Conservation (phyloP, 1,140 invertebrate species). For the Drosophila sechellia region DNA sequence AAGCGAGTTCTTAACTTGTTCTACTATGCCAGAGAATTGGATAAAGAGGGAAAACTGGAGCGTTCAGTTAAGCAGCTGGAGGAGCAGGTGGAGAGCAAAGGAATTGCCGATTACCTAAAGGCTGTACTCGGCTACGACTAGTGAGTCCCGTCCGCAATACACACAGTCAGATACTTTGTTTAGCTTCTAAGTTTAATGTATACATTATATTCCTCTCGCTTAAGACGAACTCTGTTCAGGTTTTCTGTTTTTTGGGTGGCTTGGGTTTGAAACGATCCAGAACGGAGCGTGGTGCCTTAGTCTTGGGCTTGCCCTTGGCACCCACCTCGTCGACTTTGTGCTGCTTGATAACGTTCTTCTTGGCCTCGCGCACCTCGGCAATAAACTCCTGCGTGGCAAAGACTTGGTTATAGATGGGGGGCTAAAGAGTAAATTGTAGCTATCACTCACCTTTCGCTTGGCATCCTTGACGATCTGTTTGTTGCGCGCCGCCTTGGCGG, state of each 20-base stretch:
- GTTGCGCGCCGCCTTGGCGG: constrained; percentile 89
- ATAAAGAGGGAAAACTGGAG: constrained; percentile 19
- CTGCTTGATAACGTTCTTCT: constrained; percentile 55
- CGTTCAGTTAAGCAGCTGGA: constrained; percentile 16
- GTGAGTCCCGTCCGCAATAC: neutral
- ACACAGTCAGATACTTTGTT: neutral
- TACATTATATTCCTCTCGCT: constrained; percentile 7
- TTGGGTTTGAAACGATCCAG: constrained; percentile 80
- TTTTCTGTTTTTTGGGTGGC: constrained; percentile 45
- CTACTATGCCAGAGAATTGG: constrained; percentile 53
- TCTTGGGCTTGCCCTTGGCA: constrained; percentile 15
- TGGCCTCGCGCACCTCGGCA: constrained; percentile 80
- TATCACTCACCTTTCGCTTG: constrained; percentile 86
- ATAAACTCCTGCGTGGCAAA: constrained; percentile 86
- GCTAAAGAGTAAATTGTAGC: neutral
- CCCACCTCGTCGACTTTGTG: constrained; percentile 1
- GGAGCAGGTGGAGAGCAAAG: constrained; percentile 6
- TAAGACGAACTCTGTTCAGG: constrained; percentile 1
- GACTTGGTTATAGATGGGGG: neutral
- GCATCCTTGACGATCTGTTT: constrained; percentile 92
- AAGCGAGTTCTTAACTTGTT: constrained; percentile 75
- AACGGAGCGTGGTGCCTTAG: constrained; percentile 41
- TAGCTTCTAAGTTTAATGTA: constrained; percentile 29
- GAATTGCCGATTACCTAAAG: constrained; percentile 55
- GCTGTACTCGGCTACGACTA: constrained; percentile 53